These are phyloP conservation scores for Gobio occitaniae DNA, from an alignment of 2,797 vertebrate genomes.

Conservation along the genomic window DNA sequence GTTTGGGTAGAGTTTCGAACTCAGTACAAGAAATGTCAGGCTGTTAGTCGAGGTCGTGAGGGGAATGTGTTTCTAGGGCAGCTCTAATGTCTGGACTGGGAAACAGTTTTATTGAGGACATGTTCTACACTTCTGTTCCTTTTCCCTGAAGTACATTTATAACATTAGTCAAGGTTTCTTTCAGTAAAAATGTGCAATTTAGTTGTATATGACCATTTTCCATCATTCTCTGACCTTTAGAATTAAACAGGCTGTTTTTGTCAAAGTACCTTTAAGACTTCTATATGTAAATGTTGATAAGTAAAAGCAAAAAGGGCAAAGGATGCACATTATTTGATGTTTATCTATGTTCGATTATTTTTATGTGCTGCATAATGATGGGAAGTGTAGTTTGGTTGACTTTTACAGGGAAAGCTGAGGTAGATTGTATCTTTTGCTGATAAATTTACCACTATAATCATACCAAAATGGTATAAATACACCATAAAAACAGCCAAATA, in stretches of 20 bases:
- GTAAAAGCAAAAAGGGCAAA: neutral
- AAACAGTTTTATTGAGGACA: slow-evolving; percentile 15
- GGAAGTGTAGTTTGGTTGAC: neutral
- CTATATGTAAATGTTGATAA: neutral
- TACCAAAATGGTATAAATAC: neutral
- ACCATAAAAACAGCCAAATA: slow-evolving; percentile 57
- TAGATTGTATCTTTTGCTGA: neutral
- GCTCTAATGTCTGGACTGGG: slow-evolving; percentile 10
- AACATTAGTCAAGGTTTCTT: slow-evolving; percentile 6
- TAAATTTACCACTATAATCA: neutral
- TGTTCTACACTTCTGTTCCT: neutral
- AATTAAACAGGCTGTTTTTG: neutral
- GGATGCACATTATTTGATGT: neutral
- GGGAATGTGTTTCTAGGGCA: neutral
- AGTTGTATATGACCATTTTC: neutral
- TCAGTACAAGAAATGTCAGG: neutral
- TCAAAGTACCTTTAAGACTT: neutral
- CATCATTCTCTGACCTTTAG: slow-evolving; percentile 10
- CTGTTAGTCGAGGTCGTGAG: slow-evolving; percentile 4
- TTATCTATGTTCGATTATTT: neutral
- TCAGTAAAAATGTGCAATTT: neutral
- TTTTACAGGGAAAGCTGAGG: neutral
- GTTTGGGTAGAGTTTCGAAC: neutral
- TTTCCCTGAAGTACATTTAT: slow-evolving; percentile 1
- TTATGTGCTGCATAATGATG: neutral